These are phyloP conservation scores for Frankliniella intonsa DNA, from an alignment of 2,888 invertebrate genomes.

Conservation along the genomic window DNA sequence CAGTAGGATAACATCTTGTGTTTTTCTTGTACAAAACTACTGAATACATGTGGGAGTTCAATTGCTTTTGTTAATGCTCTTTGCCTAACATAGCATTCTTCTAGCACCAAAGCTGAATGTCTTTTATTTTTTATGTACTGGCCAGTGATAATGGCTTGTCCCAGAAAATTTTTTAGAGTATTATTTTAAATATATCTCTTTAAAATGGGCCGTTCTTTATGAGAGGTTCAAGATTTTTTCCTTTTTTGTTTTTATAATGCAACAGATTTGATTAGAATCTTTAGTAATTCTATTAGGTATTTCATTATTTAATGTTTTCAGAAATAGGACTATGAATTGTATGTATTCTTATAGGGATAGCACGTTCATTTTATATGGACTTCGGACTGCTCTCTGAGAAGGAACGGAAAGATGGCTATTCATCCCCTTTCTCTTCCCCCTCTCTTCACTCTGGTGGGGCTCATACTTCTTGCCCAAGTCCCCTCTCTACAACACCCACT, in stretches of 20 bases:
- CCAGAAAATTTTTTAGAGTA: background rate
- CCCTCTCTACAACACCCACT: slow-evolving; percentile 53
- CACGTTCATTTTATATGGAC: background rate
- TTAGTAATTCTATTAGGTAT: too few relatives aligned
- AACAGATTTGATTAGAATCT: too few relatives aligned
- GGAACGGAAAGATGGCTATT: slow-evolving; percentile 17
- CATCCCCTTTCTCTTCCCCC: slow-evolving; percentile 10
- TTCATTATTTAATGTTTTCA: too few relatives aligned
- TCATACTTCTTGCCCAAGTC: slow-evolving; percentile 11
- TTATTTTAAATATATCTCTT: background rate
- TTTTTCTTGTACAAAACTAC: background rate
- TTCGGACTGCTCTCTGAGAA: slow-evolving; percentile 14
- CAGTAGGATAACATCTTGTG: background rate
- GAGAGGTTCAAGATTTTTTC: background rate
- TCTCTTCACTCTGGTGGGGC: background rate
- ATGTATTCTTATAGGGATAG: slow-evolving; percentile 13
- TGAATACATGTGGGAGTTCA: background rate
- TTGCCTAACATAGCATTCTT: slow-evolving; percentile 18
- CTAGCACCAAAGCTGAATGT: background rate
- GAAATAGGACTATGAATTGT: background rate
- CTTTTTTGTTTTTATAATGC: too few relatives aligned
- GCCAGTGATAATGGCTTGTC: too few relatives aligned
- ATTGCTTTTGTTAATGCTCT: slow-evolving; percentile 4
- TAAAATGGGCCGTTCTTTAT: too few relatives aligned
- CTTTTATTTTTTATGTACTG: background rate